Percentiles rank a stretch among this genome's conserved stretches.
phyloP scores from a whole-genome alignment of 2,113 vertebrate species.

The Irena cyanogastra region DNA sequence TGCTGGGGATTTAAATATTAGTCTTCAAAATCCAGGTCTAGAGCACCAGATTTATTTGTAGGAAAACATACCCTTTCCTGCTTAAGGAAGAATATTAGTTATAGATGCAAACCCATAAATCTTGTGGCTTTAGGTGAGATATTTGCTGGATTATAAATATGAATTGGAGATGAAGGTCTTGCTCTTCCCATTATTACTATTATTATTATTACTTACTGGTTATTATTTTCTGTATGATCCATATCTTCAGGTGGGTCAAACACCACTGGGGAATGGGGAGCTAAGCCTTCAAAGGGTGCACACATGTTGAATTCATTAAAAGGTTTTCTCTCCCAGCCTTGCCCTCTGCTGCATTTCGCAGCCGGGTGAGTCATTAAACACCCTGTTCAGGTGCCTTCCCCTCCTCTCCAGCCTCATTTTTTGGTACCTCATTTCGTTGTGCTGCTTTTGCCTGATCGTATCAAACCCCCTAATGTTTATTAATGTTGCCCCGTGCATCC shows the following conservation, averaged over 20 bases:
- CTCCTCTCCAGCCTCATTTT: background rate
- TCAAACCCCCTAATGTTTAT: constrained; percentile 55
- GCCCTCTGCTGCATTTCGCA: background rate
- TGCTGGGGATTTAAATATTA: constrained; percentile 39
- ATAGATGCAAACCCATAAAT: constrained; percentile 57
- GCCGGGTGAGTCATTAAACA: constrained; percentile 13
- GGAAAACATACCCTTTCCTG: constrained; percentile 10
- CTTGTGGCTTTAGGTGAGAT: constrained; percentile 35
- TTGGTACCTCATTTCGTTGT: constrained; percentile 24
- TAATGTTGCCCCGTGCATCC: constrained; percentile 20
- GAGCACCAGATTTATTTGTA: constrained; percentile 19
- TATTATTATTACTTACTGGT: constrained; percentile 53
- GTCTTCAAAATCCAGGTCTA: constrained; percentile 22
- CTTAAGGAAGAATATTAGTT: constrained; percentile 56
- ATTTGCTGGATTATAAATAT: constrained; percentile 52
- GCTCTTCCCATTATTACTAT: constrained; percentile 40
- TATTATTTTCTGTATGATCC: constrained; percentile 23
- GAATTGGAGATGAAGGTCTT: constrained; percentile 45
- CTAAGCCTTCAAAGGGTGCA: background rate
- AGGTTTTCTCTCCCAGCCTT: background rate
- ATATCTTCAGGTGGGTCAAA: constrained; percentile 39
- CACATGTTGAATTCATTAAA: constrained; percentile 33
- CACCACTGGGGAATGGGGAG: background rate
- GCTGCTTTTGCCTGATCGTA: constrained; percentile 41
- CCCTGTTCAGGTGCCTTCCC: background rate